phyloP scores from a whole-genome alignment of 1,140 invertebrate species.

The Metopolophium dirhodum region DNA sequence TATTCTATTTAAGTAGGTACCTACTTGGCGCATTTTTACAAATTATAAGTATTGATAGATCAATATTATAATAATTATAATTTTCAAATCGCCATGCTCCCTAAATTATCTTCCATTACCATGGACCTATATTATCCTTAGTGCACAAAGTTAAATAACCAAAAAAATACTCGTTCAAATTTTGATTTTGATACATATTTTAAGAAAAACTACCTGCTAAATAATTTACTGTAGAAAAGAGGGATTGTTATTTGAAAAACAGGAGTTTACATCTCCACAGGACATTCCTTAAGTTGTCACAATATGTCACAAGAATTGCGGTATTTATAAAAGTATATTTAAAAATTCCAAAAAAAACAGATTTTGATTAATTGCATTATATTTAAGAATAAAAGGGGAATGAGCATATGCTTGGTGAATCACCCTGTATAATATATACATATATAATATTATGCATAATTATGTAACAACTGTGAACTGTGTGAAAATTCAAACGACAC shows the following conservation, averaged over 20 bases:
- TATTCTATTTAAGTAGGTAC: too few relatives aligned
- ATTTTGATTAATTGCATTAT: neutral
- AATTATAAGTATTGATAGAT: neutral
- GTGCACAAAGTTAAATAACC: too few relatives aligned
- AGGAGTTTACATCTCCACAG: neutral
- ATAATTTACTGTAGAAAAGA: neutral
- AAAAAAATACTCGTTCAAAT: neutral
- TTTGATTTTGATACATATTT: neutral
- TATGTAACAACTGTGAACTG: constrained; percentile 9
- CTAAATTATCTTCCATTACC: neutral
- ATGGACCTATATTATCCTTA: too few relatives aligned
- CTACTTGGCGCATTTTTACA: neutral
- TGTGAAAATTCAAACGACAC: neutral
- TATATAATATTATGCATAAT: neutral
- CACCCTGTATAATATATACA: neutral
- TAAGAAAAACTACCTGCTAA: neutral
- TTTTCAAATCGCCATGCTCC: neutral
- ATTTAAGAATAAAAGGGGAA: neutral
- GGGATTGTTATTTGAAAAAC: neutral
- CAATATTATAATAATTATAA: neutral
- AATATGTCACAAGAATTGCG: too few relatives aligned
- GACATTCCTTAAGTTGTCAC: too few relatives aligned
- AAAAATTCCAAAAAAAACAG: neutral
- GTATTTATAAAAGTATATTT: too few relatives aligned
- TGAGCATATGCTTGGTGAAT: neutral